Evolutionary conservation across 2,797 vertebrate genomes (phyloP).

Genomic region (Lepus townsendii): DNA sequence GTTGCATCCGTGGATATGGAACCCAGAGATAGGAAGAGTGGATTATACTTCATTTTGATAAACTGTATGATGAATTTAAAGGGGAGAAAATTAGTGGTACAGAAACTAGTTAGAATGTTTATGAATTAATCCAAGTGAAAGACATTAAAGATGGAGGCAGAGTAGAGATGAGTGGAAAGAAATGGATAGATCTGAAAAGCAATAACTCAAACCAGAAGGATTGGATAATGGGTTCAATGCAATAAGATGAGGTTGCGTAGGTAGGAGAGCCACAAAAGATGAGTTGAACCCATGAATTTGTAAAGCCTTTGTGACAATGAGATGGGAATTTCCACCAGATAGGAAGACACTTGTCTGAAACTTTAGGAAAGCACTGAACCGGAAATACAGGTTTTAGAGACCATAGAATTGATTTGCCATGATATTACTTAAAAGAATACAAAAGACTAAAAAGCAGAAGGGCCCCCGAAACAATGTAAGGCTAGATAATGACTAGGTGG

Average conservation of each 20-base stretch:
- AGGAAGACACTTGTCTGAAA: not conserved
- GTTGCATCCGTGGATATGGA: not conserved
- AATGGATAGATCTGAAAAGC: not conserved
- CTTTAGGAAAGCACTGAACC: not conserved
- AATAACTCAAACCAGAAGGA: not conserved
- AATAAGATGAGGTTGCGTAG: not conserved
- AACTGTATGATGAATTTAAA: not conserved
- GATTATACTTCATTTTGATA: not conserved
- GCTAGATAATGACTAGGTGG: not conserved
- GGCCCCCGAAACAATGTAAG: not conserved
- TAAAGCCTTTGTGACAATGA: not conserved
- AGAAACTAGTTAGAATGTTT: not conserved
- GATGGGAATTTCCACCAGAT: not conserved
- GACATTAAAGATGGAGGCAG: not conserved
- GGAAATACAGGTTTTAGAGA: not conserved
- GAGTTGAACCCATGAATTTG: not conserved
- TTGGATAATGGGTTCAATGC: not conserved
- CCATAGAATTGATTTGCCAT: not conserved
- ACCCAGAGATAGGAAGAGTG: not conserved
- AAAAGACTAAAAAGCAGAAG: not conserved
- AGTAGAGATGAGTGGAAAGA: not conserved
- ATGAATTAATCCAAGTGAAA: not conserved
- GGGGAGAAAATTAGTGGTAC: not conserved
- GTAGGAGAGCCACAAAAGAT: not conserved
- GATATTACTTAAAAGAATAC: not conserved